Percentiles rank a stretch among this genome's conserved stretches.
Conservation (phyloP, 2,888 invertebrate genomes). For the Nomada goodeniana region DNA sequence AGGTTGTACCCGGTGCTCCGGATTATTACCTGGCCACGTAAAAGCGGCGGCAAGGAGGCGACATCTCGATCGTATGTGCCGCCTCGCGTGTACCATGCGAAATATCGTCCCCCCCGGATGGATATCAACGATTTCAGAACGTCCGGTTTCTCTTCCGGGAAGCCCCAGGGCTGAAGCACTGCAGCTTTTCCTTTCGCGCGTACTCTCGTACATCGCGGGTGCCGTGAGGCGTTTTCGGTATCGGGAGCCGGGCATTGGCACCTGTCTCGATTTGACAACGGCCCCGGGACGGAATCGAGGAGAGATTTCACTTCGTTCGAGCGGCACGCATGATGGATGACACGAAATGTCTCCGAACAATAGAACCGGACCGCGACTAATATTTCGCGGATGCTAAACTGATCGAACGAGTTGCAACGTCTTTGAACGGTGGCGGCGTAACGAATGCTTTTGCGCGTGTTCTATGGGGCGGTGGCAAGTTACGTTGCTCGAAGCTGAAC, state of each 20-base stretch:
- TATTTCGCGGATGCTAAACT: no score
- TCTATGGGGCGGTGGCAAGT: no score
- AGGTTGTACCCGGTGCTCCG: slow-evolving; percentile 77
- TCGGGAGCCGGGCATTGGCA: background rate
- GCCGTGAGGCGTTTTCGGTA: background rate
- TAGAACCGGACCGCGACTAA: no score
- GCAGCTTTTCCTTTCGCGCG: slow-evolving; percentile 52
- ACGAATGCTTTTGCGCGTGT: no score
- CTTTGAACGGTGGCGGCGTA: no score
- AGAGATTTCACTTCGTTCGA: background rate
- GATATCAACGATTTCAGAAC: slow-evolving; percentile 21
- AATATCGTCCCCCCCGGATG: background rate
- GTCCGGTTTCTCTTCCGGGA: slow-evolving; percentile 50
- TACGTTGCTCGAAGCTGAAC: no score
- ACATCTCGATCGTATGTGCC: slow-evolving; percentile 19
- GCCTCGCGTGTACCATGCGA: background rate
- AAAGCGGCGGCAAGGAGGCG: slow-evolving; percentile 13
- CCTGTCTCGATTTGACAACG: background rate
- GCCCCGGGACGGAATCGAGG: background rate
- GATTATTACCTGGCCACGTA: slow-evolving; percentile 46
- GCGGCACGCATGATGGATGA: background rate
- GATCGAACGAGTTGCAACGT: no score
- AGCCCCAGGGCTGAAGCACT: slow-evolving; percentile 32
- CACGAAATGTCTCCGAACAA: no score
- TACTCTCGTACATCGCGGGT: background rate